Percentiles rank a stretch among this genome's conserved stretches.
Conservation (phyloP, 2,113 vertebrate genomes). For the Rousettus leschenaultii region DNA sequence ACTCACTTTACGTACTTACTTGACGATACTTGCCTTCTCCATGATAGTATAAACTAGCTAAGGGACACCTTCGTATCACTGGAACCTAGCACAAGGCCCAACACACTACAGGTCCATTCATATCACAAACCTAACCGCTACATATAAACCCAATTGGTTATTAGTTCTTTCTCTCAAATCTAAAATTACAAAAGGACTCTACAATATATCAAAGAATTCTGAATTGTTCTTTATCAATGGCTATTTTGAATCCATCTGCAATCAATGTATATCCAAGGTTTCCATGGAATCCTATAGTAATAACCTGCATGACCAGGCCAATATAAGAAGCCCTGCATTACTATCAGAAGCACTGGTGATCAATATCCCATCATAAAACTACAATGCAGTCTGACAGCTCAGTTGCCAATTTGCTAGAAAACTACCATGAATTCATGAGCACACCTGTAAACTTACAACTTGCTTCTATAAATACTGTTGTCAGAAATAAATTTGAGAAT, state of each 20-base stretch:
- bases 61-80: fast-evolving
- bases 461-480: not conserved
- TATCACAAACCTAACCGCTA: not conserved
- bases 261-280: not conserved
- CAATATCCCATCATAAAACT: not conserved
- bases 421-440: not conserved
- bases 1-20: not conserved
- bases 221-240: not conserved
- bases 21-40: not conserved
- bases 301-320: not conserved
- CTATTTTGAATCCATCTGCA: not conserved
- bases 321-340: not conserved
- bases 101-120: not conserved
- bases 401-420: not conserved
- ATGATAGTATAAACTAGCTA: not conserved
- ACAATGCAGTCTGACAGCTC: not conserved
- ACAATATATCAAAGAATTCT: not conserved
- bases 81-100: not conserved
- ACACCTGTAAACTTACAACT: not conserved
- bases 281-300: not conserved
- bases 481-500: not conserved
- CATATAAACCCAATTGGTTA: not conserved
- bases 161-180: not conserved
- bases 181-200: not conserved
- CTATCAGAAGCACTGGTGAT: not conserved